These are phyloP conservation scores for Polydrusus tereticollis DNA, from an alignment of 2,888 invertebrate species.

Conservation along the genomic window DNA sequence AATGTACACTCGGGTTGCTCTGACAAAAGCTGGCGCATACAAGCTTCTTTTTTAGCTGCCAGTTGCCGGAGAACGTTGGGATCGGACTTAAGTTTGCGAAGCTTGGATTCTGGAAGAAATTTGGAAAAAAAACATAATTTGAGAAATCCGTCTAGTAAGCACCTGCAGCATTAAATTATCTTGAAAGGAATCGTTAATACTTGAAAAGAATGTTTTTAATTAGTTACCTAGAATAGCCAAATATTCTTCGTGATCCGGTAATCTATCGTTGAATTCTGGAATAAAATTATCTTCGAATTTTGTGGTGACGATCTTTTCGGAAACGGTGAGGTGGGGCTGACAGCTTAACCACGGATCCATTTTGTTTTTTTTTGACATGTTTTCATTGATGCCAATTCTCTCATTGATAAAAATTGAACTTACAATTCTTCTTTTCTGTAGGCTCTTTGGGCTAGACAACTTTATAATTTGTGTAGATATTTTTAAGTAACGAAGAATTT, in stretches of 20 bases:
- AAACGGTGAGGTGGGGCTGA: conserved; percentile 52
- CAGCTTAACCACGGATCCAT: conserved; percentile 59
- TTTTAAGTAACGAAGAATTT: too few relatives aligned
- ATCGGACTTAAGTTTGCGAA: conserved; percentile 68
- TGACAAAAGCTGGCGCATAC: conserved; percentile 68
- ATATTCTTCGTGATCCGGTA: conserved; percentile 62
- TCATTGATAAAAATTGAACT: too few relatives aligned
- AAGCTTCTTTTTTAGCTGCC: conserved; percentile 68
- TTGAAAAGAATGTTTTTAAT: background rate
- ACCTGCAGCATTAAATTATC: too few relatives aligned
- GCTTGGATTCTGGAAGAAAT: conserved; percentile 66
- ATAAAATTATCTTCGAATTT: conserved; percentile 64
- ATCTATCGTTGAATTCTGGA: conserved; percentile 51
- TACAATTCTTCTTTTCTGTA: too few relatives aligned
- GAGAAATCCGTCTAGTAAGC: too few relatives aligned
- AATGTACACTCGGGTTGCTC: conserved; percentile 43
- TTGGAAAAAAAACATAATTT: background rate
- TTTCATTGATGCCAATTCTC: background rate
- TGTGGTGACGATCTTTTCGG: conserved; percentile 48
- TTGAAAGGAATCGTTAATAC: too few relatives aligned
- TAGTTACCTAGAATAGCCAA: conserved; percentile 59
- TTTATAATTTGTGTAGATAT: too few relatives aligned
- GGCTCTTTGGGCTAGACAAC: too few relatives aligned
- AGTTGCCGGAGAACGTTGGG: conserved; percentile 69
- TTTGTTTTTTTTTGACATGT: conserved; percentile 1